phyloP scores from a whole-genome alignment of 2,888 invertebrate species.

The Aleiodes testaceus region DNA sequence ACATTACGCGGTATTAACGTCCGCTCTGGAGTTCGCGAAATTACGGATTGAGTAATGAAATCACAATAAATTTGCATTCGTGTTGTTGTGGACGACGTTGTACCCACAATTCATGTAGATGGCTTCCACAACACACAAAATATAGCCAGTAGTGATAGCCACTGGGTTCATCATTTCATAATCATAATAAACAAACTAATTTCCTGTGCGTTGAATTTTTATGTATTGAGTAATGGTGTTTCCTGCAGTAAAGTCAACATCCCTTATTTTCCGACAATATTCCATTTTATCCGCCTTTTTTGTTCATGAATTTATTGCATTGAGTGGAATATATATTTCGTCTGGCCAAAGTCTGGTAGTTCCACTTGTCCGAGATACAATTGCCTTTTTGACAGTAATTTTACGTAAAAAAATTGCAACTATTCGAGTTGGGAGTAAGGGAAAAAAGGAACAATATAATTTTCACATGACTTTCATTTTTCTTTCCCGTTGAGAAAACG shows the following conservation, averaged over 20 bases:
- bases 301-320: no score
- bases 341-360: no score
- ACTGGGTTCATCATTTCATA: constrained; percentile 66
- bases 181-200: constrained; percentile 66
- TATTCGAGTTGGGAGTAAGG: not conserved
- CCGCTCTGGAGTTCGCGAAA: constrained; percentile 58
- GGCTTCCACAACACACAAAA: constrained; percentile 59
- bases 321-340: no score
- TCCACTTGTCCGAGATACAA: not conserved
- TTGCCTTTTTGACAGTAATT: not conserved
- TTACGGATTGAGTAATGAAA: constrained; percentile 69
- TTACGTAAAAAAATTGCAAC: not conserved
- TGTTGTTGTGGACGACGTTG: constrained; percentile 65
- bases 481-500: constrained; percentile 56
- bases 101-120: constrained; percentile 66
- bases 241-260: not conserved
- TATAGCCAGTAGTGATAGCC: constrained; percentile 43
- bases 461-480: constrained; percentile 64
- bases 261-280: not conserved
- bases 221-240: not conserved
- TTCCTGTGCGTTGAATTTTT: constrained; percentile 50
- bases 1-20: constrained; percentile 67
- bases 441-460: constrained; percentile 60
- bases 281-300: no score
- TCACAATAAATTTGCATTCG: constrained; percentile 72